phyloP scores from a whole-genome alignment of 2,113 vertebrate genomes.

The Antigone vipio region DNA sequence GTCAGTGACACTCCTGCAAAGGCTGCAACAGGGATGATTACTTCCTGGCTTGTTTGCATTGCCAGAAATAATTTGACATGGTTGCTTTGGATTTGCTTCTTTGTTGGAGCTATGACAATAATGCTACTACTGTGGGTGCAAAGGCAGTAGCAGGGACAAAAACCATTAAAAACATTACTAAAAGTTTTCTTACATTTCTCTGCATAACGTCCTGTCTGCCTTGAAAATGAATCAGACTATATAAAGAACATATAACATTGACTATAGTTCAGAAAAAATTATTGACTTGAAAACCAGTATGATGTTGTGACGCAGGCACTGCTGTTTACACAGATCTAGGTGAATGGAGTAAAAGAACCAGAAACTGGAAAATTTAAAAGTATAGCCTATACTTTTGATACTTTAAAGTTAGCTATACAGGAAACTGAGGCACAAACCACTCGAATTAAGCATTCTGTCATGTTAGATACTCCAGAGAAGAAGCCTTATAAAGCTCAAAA shows the following conservation, averaged over 20 bases:
- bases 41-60: neutral
- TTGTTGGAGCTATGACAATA: neutral
- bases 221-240: neutral
- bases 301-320: neutral
- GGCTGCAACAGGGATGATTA: neutral
- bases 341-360: neutral
- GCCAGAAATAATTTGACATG: neutral
- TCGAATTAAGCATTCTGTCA: neutral
- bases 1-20: neutral
- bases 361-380: neutral
- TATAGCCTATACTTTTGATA: neutral
- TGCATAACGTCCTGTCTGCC: neutral
- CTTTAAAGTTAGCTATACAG: neutral
- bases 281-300: neutral
- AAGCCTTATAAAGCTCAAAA: neutral
- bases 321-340: neutral
- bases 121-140: fast-evolving
- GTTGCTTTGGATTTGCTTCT: neutral
- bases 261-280: neutral
- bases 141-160: neutral
- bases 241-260: neutral
- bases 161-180: neutral
- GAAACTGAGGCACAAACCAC: neutral
- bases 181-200: neutral
- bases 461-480: neutral